Percentiles rank a stretch among this genome's conserved stretches.
Evolutionary conservation across 2,888 invertebrate genomes (phyloP).

Genomic region (Cosmopolites sordidus): DNA sequence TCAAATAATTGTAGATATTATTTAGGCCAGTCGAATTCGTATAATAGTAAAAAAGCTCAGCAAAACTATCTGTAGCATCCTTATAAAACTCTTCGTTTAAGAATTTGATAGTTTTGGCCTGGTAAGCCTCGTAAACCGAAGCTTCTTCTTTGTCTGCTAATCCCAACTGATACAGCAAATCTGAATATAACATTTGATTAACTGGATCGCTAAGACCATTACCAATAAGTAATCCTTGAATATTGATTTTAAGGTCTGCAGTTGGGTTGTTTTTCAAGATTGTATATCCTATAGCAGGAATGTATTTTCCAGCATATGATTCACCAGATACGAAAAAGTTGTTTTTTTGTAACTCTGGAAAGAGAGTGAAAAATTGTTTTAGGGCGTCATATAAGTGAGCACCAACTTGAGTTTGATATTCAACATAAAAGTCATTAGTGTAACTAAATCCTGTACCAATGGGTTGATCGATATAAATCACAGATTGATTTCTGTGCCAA

Average conservation of each 20-base stretch:
- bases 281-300: conserved; percentile 71
- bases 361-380: conserved; percentile 78
- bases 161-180: conserved; percentile 76
- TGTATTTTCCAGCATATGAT: conserved; percentile 78
- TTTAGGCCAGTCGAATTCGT: conserved; percentile 51
- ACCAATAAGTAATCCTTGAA: conserved; percentile 67
- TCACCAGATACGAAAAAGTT: conserved; percentile 87
- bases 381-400: conserved; percentile 72
- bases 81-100: not conserved
- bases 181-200: conserved; percentile 71
- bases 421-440: conserved; percentile 60
- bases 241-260: conserved; percentile 63
- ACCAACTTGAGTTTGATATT: conserved; percentile 78
- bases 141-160: conserved; percentile 50
- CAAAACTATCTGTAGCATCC: not conserved
- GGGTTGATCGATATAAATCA: conserved; percentile 90
- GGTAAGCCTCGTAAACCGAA: not conserved
- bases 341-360: conserved; percentile 67
- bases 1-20: conserved; percentile 17
- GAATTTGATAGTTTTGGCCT: not conserved
- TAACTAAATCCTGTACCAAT: conserved; percentile 86
- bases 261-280: conserved; percentile 62
- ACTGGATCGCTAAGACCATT: conserved; percentile 77
- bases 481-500: conserved; percentile 74
- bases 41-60: conserved; percentile 44